Percentiles rank a stretch among this genome's conserved stretches.
phyloP scores from a whole-genome alignment of 2,888 invertebrate genomes.

The Himalopsyche anomala region DNA sequence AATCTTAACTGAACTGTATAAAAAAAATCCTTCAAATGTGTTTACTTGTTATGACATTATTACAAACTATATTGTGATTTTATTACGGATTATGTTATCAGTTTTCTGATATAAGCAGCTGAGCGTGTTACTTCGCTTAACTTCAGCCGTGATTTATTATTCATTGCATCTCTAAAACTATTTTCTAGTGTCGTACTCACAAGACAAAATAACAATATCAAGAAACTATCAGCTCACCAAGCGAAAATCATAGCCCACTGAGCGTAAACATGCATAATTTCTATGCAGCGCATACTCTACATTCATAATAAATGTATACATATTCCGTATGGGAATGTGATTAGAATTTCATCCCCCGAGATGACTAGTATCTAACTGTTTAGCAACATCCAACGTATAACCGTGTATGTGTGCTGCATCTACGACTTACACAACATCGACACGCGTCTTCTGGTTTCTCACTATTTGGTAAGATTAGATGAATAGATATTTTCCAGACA shows the following conservation, averaged over 20 bases:
- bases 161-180: too few relatives aligned
- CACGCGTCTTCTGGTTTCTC: background rate
- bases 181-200: background rate
- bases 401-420: background rate
- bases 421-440: background rate
- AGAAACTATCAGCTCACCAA: background rate
- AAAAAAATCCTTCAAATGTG: too few relatives aligned
- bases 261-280: background rate
- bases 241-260: background rate
- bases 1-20: too few relatives aligned
- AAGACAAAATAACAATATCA: background rate
- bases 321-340: slow-evolving; percentile 9
- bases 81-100: too few relatives aligned
- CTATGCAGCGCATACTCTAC: background rate
- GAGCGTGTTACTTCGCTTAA: too few relatives aligned
- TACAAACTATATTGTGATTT: too few relatives aligned
- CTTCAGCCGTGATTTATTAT: too few relatives aligned
- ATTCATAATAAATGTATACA: slow-evolving; percentile 8
- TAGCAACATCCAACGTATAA: background rate
- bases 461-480: background rate
- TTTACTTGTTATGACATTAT: too few relatives aligned
- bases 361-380: background rate
- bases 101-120: too few relatives aligned
- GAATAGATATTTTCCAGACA: too few relatives aligned
- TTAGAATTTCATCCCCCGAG: slow-evolving; percentile 4